Base-by-base conservation (phyloP, 1,140 invertebrate genomes). In the Ostrea edulis region DNA sequence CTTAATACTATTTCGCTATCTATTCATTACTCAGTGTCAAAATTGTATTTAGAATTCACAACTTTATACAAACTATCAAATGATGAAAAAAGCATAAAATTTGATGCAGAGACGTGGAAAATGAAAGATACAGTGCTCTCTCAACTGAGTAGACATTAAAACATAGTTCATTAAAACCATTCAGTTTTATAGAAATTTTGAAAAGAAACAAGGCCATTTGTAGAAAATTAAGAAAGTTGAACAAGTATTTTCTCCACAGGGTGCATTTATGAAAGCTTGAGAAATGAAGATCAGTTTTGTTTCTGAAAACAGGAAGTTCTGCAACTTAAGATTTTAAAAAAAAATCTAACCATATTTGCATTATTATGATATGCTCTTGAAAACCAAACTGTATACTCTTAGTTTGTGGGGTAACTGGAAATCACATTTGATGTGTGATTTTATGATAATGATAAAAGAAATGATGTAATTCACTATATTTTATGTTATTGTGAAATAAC, bases 1-100 rank as follows among this genome's bases (percentile, higher is more conserved):
- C 68, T 77, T 77, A 77, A 77, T 77, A 77, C 68, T 77, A 29
- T 22, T 35, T 77, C 68, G 8, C 68, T 77, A 77, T 77, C 22
- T 77, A 77, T 77, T 77, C 68, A 77, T 77, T 25, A 77, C 29
- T 29, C 25, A 77, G 68, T 77, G 68, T 77, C 68, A 77, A 29
- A 29, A 77, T 77, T 77, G 68, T 77, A 77, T 77, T 77, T 35
- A 77, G 68, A 77, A 35, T 77, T 77, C 68, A 77, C 68, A 77
- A 77, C 68, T 77, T 77, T 77, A 77, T 77, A 77, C 68, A 77
- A 77, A 77, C 22, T 77, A 77, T 77, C 68, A 77, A 35, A 58
- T 29, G 25, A 25, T 29, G 22, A 11, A 77, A 35, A 35, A 77
- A 77, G 68, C 68, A 77, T 77, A 77, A 77, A 77, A 77, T 77